Percentiles rank a stretch among this genome's conserved stretches.
phyloP scores from a whole-genome alignment of 2,888 invertebrate species.

The Calameuta filiformis region DNA sequence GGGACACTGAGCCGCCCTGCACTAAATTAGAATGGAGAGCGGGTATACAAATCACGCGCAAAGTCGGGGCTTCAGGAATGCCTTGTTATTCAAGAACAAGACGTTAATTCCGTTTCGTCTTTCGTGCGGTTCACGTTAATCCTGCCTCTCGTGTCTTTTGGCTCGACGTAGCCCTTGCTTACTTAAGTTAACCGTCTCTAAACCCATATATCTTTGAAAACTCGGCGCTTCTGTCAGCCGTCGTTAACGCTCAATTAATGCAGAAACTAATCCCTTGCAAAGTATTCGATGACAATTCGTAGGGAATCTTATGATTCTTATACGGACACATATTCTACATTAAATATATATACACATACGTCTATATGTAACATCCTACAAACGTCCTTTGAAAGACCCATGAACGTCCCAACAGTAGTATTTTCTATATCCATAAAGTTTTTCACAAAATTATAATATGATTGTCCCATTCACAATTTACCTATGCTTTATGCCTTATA shows the following conservation, averaged over 20 bases:
- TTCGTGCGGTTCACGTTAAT: slow-evolving; percentile 55
- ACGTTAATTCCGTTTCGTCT: slow-evolving; percentile 34
- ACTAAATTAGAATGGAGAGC: slow-evolving; percentile 29
- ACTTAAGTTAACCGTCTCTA: slow-evolving; percentile 24
- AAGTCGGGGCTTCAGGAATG: slow-evolving; percentile 2
- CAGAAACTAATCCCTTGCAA: neutral
- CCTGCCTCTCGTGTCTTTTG: slow-evolving; percentile 39
- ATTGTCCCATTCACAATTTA: neutral
- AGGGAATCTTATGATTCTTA: too few species aligned
- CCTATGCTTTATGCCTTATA: neutral
- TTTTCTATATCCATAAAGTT: neutral
- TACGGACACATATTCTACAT: too few species aligned
- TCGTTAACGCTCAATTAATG: slow-evolving; percentile 27
- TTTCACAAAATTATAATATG: neutral
- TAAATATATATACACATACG: too few species aligned
- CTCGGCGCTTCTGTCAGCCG: slow-evolving; percentile 26
- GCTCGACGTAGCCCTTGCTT: slow-evolving; percentile 22
- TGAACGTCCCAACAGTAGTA: neutral
- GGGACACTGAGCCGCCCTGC: neutral
- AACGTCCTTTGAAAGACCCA: neutral
- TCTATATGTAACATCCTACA: neutral
- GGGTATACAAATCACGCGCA: slow-evolving; percentile 26
- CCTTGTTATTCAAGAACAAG: slow-evolving; percentile 22
- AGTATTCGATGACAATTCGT: neutral
- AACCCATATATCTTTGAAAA: slow-evolving; percentile 38